A percentile compares a stretch with the other conserved stretches of the same genome.
phyloP scores from a whole-genome alignment of 2,797 vertebrate genomes.

The Cirrhinus mrigala region DNA sequence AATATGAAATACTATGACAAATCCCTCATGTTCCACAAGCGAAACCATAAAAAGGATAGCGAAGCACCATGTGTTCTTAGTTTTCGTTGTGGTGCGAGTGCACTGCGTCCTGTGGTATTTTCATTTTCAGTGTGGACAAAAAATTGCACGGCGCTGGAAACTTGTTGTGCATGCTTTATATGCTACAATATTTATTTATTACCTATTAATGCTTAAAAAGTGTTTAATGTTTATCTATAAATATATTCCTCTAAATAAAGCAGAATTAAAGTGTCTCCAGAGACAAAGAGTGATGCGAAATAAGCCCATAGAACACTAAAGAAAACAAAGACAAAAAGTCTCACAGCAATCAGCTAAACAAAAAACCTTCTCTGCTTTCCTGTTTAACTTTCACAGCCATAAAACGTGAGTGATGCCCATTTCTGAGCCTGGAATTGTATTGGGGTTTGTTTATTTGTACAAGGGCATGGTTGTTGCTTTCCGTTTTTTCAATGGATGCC shows the following conservation, averaged over 20 bases:
- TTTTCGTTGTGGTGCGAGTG: neutral
- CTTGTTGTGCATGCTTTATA: neutral
- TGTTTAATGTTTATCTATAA: neutral
- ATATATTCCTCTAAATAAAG: slow-evolving; percentile 6
- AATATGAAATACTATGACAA: neutral
- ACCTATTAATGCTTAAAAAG: neutral
- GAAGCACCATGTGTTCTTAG: neutral
- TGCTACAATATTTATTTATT: neutral
- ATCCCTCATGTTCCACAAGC: neutral
- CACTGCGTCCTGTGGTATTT: neutral
- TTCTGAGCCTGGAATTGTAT: slow-evolving; percentile 30
- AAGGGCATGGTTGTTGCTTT: slow-evolving; percentile 40
- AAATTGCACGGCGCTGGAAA: neutral
- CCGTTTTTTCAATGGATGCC: neutral
- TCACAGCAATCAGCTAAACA: slow-evolving; percentile 43
- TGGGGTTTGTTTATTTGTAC: slow-evolving; percentile 66
- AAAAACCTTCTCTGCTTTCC: slow-evolving; percentile 41
- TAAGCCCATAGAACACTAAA: slow-evolving; percentile 4
- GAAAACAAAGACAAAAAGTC: slow-evolving; percentile 45
- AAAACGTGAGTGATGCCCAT: slow-evolving; percentile 55
- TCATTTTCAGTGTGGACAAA: neutral
- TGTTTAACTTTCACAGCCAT: slow-evolving; percentile 61
- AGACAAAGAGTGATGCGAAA: slow-evolving; percentile 35
- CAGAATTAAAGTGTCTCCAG: slow-evolving; percentile 46
- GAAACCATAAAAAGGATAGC: neutral